These are phyloP conservation scores for Calephelis nemesis DNA, from an alignment of 1,140 invertebrate genomes.

Conservation along the genomic window DNA sequence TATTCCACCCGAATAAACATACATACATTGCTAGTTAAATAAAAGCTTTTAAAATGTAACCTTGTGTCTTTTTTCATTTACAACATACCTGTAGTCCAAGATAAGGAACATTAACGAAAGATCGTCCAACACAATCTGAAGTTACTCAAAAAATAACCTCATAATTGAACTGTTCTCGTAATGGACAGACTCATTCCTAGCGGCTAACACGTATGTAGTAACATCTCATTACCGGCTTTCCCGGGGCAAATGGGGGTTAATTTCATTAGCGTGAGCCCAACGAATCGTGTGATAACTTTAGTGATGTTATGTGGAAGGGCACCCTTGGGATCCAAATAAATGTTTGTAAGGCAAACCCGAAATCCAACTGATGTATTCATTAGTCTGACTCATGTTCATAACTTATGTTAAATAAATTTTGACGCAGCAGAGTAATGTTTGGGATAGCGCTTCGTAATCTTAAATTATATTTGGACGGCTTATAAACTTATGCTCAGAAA, in stretches of 20 bases:
- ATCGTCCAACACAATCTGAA: not conserved
- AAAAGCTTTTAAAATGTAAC: too few species aligned
- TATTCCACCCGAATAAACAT: too few species aligned
- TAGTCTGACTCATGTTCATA: conserved; percentile 33
- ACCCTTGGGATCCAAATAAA: conserved; percentile 60
- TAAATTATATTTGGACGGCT: too few species aligned
- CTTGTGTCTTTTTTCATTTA: too few species aligned
- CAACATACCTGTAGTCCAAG: too few species aligned
- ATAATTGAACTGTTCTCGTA: conserved; percentile 31
- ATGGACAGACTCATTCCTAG: conserved; percentile 33
- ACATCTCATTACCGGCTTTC: conserved; percentile 71
- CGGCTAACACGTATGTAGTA: conserved; percentile 60
- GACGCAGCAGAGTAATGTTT: not conserved
- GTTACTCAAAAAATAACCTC: conserved; percentile 27
- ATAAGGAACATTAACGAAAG: not conserved
- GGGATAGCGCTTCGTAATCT: not conserved
- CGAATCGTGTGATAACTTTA: conserved; percentile 78
- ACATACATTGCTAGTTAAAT: too few species aligned
- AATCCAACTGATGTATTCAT: conserved; percentile 42
- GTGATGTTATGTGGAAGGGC: conserved; percentile 64
- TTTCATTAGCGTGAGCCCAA: conserved; percentile 73
- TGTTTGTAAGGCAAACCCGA: conserved; percentile 45
- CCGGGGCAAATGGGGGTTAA: conserved; percentile 69
- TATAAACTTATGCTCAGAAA: too few species aligned
- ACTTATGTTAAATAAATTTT: too few species aligned